Evolutionary conservation across 2,797 vertebrate species (phyloP).

Genomic region (Gorsachius magnificus): DNA sequence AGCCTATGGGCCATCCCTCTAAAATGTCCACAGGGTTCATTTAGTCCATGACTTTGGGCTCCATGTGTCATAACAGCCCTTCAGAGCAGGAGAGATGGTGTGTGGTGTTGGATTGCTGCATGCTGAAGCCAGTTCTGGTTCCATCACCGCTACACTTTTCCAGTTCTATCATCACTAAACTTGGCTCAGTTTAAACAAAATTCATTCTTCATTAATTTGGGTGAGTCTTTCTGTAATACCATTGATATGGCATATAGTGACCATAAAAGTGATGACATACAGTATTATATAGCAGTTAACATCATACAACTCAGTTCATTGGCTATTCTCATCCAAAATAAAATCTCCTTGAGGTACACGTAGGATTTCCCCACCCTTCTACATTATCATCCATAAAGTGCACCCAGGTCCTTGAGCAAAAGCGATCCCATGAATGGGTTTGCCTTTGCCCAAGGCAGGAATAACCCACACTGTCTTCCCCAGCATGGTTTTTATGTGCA

Average conservation of each 20-base stretch:
- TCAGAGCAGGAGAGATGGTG: neutral
- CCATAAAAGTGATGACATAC: neutral
- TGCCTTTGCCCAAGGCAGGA: no score
- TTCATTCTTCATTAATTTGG: neutral
- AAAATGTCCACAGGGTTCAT: neutral
- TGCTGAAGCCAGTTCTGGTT: neutral
- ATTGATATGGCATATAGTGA: neutral
- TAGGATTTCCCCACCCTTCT: neutral
- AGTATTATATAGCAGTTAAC: neutral
- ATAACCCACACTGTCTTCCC: no score
- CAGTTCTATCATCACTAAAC: neutral
- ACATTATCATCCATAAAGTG: no score
- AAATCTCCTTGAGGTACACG: neutral
- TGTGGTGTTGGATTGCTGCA: neutral
- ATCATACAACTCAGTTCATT: neutral
- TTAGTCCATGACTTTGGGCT: neutral
- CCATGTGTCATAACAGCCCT: neutral
- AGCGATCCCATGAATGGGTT: no score
- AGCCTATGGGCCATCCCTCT: neutral
- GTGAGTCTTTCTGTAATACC: neutral
- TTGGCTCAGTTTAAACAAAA: neutral
- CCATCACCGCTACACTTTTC: neutral
- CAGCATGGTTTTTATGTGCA: no score
- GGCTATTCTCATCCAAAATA: neutral
- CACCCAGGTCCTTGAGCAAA: no score